Evolutionary conservation across 2,888 invertebrate species (phyloP).

Genomic region (Hirtodrosophila histrioides): DNA sequence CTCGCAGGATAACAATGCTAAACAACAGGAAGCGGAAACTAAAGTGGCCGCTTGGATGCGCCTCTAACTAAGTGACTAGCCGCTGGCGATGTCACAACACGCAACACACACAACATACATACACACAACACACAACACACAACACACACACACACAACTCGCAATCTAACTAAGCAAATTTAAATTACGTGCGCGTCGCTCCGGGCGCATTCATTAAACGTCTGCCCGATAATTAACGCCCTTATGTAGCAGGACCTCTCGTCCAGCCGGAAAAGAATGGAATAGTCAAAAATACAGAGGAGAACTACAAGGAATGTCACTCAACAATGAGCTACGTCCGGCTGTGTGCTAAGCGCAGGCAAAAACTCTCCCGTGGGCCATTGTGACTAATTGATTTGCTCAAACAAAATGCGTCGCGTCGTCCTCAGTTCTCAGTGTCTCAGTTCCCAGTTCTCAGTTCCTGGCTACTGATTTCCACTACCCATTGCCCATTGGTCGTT

Average conservation of each 20-base stretch:
- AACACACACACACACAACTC: slow-evolving; percentile 40
- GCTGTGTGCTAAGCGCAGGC: slow-evolving; percentile 17
- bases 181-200: slow-evolving; percentile 68
- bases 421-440: slow-evolving; percentile 7
- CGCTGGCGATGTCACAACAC: slow-evolving; percentile 44
- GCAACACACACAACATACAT: slow-evolving; percentile 22
- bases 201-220: slow-evolving; percentile 76
- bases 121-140: slow-evolving; percentile 27
- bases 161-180: slow-evolving; percentile 73
- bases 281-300: slow-evolving; percentile 6
- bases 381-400: slow-evolving; percentile 75
- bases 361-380: slow-evolving; percentile 56
- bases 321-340: slow-evolving; percentile 41
- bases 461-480: slow-evolving; percentile 2
- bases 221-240: slow-evolving; percentile 75
- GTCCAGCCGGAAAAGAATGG: slow-evolving; percentile 23
- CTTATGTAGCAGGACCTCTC: slow-evolving; percentile 53
- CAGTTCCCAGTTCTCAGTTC: neutral
- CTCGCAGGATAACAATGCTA: slow-evolving; percentile 64
- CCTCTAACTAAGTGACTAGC: slow-evolving; percentile 58
- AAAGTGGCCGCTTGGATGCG: slow-evolving; percentile 62
- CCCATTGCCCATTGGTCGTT: slow-evolving; percentile 3
- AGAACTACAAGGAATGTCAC: slow-evolving; percentile 20
- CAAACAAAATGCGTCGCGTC: slow-evolving; percentile 54
- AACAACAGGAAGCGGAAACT: slow-evolving; percentile 76